These are phyloP conservation scores for Varanus salvator DNA, from an alignment of 2,113 vertebrate genomes.

Conservation along the genomic window DNA sequence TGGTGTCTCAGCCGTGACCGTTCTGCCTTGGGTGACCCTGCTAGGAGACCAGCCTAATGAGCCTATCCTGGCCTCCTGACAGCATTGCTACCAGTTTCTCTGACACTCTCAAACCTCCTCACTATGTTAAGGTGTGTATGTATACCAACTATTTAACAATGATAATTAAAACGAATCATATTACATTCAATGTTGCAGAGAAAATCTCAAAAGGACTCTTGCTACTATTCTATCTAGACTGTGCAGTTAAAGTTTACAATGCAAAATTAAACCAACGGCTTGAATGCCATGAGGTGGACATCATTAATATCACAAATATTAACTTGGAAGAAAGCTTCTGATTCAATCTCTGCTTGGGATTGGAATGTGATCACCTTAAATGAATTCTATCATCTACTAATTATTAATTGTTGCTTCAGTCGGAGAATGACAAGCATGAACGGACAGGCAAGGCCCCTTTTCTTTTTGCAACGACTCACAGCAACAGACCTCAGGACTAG, in stretches of 20 bases:
- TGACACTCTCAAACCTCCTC: too few species aligned
- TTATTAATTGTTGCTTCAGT: neutral
- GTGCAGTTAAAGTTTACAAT: neutral
- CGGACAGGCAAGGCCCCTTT: neutral
- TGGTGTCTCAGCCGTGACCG: too few species aligned
- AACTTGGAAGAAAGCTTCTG: slow-evolving; percentile 2
- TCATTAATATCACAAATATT: slow-evolving; percentile 11
- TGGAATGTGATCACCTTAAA: slow-evolving; percentile 23
- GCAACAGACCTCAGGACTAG: neutral
- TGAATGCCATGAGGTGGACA: neutral
- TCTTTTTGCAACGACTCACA: neutral
- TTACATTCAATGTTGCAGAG: too few species aligned
- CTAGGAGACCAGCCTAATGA: too few species aligned
- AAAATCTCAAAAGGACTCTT: too few species aligned
- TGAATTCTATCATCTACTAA: neutral
- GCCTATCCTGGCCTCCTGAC: too few species aligned
- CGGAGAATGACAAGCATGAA: neutral
- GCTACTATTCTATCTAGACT: neutral
- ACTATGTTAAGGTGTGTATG: too few species aligned
- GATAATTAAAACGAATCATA: neutral
- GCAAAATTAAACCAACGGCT: slow-evolving; percentile 8
- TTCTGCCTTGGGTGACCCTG: too few species aligned
- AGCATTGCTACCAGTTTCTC: too few species aligned
- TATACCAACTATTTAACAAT: neutral
- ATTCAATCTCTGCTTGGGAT: neutral